These are phyloP conservation scores for Meriones psammophilus DNA, from an alignment of 2,797 vertebrate genomes.

Conservation along the genomic window DNA sequence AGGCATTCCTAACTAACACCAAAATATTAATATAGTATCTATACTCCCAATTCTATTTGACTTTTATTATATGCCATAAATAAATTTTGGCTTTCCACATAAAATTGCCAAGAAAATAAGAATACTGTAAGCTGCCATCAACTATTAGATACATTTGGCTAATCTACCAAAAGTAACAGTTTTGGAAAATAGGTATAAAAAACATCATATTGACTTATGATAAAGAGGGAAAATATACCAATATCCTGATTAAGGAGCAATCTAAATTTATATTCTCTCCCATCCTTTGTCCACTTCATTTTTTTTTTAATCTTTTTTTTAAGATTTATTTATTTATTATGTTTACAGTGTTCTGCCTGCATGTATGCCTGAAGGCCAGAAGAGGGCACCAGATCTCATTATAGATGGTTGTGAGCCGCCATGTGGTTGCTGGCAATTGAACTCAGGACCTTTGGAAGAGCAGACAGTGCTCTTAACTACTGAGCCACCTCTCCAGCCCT, in stretches of 20 bases:
- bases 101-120: not conserved
- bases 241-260: not conserved
- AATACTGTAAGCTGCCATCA: not conserved
- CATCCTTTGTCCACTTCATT: no score
- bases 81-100: not conserved
- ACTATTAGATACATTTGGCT: not conserved
- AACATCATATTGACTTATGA: not conserved
- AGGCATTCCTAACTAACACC: not conserved
- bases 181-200: not conserved
- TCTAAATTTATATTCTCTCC: not conserved
- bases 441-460: no score
- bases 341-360: no score
- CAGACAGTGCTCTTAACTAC: no score
- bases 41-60: not conserved
- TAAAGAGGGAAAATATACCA: not conserved
- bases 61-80: not conserved
- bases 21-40: slow-evolving; percentile 28
- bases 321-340: no score
- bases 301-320: not conserved
- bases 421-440: no score
- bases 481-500: no score
- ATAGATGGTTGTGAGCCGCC: no score
- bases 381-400: no score
- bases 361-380: no score
- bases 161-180: not conserved